Evolutionary conservation across 2,888 invertebrate species (phyloP).

Genomic region (Eremobia ochroleuca): DNA sequence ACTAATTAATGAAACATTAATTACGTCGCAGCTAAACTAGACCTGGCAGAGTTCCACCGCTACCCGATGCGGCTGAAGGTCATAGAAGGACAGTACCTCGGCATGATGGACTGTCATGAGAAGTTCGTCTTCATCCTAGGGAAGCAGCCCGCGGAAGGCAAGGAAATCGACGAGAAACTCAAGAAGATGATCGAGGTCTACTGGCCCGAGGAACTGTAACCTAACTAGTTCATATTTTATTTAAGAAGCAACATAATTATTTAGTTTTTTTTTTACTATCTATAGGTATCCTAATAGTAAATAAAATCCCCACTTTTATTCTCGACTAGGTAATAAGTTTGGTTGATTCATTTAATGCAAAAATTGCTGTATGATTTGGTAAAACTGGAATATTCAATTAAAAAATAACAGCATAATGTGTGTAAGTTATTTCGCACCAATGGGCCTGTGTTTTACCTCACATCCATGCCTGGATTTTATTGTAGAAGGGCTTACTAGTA

Average conservation of each 20-base stretch:
- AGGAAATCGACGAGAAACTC: slow-evolving; percentile 77
- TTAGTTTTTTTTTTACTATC: slow-evolving; percentile 56
- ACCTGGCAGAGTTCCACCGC: slow-evolving; percentile 80
- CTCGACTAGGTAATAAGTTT: background rate
- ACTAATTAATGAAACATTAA: background rate
- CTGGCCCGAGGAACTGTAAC: slow-evolving; percentile 79
- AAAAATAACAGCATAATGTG: slow-evolving; percentile 6
- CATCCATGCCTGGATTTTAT: background rate
- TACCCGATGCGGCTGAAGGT: slow-evolving; percentile 84
- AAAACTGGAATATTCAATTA: slow-evolving; percentile 14
- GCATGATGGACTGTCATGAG: slow-evolving; percentile 86
- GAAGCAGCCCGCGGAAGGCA: slow-evolving; percentile 77
- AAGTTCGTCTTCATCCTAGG: slow-evolving; percentile 83
- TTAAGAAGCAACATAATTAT: slow-evolving; percentile 6
- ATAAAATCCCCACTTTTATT: slow-evolving; percentile 3
- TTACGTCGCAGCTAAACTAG: slow-evolving; percentile 76
- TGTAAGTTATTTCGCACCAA: slow-evolving; percentile 16
- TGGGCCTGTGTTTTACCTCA: too few relatives aligned
- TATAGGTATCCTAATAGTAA: slow-evolving; percentile 14
- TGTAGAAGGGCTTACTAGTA: background rate
- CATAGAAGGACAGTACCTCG: slow-evolving; percentile 80
- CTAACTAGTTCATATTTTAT: slow-evolving; percentile 16
- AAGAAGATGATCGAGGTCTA: slow-evolving; percentile 81
- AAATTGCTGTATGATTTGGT: slow-evolving; percentile 7
- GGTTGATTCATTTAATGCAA: slow-evolving; percentile 1